Base-by-base conservation (phyloP, 1,140 invertebrate genomes). In the Drosophila baimaii region DNA sequence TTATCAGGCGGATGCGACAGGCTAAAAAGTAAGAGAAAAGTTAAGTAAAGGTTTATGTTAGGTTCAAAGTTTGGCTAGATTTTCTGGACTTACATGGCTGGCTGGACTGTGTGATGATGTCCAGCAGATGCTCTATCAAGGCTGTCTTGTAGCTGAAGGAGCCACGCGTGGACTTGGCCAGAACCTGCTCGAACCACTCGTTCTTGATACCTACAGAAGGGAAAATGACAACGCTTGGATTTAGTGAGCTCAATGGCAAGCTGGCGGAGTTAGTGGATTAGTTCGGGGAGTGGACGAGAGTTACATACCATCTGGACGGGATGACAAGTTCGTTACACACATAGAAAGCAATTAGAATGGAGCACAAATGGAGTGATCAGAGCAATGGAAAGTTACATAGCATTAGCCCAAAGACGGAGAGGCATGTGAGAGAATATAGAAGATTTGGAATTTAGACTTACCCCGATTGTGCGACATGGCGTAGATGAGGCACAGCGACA, bases 391-490 rank as follows among this genome's bases (percentile, higher is more conserved):
- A 66, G 39, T 66, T 73, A 64, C 62, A 62, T 17, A 68, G 55
- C 44, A 65, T 51, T 77, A 64, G 57, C 62, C 57, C 29, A 65
- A 9, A 43, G 39, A 31, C 29, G 41, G 15, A 43, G 41, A 37
- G 27, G 29, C 13, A 29, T 17, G 13, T 21, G 23, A 49, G 17
- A 74, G 35, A 39, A 61, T 35, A 33, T 6, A 33, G 23, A 13
- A 6, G 9, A 15, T 12, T 4, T 8, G 1, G 12, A 13, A 12
- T 1, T 13, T 12, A 4, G 37, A 72, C 91, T 92, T 93, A 98
- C 98, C 98, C 95, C 95, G 94, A 93, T 99, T 99, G 92, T 98
- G 96, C 57, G 96, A 96, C 90, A 99, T 95, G 17, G 98, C 97
- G 92, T 98, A 98, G 2, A 99, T 94, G 47, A 99, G 94, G 92